Percentiles rank a stretch among this genome's conserved stretches.
phyloP scores from a whole-genome alignment of 2,888 invertebrate species.

The Sylvicola cinctus region DNA sequence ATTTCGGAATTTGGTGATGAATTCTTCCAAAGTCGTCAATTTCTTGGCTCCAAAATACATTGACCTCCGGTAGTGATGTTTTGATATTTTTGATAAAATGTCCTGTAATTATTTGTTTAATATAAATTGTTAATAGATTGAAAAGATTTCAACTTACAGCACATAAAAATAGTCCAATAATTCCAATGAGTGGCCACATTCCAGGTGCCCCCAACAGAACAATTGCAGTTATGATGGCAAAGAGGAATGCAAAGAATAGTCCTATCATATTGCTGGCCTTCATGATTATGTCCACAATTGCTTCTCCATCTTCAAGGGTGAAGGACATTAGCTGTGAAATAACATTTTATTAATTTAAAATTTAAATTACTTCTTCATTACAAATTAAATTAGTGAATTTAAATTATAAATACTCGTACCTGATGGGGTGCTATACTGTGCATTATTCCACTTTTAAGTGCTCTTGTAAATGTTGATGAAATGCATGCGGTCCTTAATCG shows the following conservation, averaged over 20 bases:
- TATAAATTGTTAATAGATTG: background rate
- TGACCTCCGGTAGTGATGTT: slow-evolving; percentile 1
- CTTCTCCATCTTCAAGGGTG: slow-evolving; percentile 5
- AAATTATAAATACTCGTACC: too few relatives aligned
- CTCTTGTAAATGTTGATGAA: slow-evolving; percentile 6
- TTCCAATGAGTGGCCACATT: slow-evolving; percentile 5
- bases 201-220: slow-evolving; percentile 4
- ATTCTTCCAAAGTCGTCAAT: slow-evolving; percentile 1
- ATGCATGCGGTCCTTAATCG: slow-evolving; percentile 6
- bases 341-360: background rate
- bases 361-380: too few relatives aligned
- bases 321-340: background rate
- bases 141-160: background rate
- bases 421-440: slow-evolving; percentile 6
- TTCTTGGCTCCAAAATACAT: background rate
- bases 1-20: background rate
- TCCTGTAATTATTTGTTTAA: background rate
- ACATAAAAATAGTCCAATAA: slow-evolving; percentile 5
- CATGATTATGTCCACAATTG: slow-evolving; percentile 4
- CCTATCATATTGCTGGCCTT: slow-evolving; percentile 5
- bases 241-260: slow-evolving; percentile 5
- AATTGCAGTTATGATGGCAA: slow-evolving; percentile 3
- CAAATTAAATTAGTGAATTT: too few relatives aligned
- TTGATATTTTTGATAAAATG: slow-evolving; percentile 1
- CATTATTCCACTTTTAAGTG: slow-evolving; percentile 6